phyloP scores from a whole-genome alignment of 2,113 vertebrate genomes.

The Microcebus lehilahytsara region DNA sequence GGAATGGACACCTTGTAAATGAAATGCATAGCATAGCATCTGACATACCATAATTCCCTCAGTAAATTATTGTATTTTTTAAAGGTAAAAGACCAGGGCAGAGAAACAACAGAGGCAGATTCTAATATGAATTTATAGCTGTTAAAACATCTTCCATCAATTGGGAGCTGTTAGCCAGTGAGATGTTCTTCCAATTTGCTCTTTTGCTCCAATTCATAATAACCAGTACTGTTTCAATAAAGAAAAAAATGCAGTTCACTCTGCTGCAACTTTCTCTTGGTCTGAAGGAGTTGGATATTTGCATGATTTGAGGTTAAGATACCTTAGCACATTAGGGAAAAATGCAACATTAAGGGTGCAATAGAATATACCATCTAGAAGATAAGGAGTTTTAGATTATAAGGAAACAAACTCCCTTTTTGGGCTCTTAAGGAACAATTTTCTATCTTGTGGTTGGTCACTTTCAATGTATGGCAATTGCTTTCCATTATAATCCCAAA shows the following conservation, averaged over 20 bases:
- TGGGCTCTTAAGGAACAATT: conserved; percentile 58
- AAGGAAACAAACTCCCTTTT: conserved; percentile 64
- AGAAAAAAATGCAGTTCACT: neutral
- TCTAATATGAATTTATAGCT: conserved; percentile 11
- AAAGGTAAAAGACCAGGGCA: neutral
- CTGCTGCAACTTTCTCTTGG: conserved; percentile 22
- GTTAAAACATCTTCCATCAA: neutral
- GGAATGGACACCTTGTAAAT: neutral
- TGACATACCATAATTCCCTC: neutral
- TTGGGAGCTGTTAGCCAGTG: neutral
- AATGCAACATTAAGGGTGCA: neutral
- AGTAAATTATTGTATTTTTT: neutral
- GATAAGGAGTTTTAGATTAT: conserved; percentile 34
- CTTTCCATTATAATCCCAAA: conserved; percentile 68
- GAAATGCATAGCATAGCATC: neutral
- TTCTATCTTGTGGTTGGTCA: conserved; percentile 66
- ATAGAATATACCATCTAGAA: conserved; percentile 33
- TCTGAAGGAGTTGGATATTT: neutral
- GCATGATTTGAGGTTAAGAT: conserved; percentile 27
- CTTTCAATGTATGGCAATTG: conserved; percentile 65
- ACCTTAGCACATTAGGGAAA: neutral
- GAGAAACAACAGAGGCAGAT: neutral
- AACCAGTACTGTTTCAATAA: neutral
- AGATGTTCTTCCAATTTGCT: neutral
- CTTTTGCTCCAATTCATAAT: neutral